Base-by-base conservation (phyloP, 2,113 vertebrate genomes). In the Bubo scandiacus region DNA sequence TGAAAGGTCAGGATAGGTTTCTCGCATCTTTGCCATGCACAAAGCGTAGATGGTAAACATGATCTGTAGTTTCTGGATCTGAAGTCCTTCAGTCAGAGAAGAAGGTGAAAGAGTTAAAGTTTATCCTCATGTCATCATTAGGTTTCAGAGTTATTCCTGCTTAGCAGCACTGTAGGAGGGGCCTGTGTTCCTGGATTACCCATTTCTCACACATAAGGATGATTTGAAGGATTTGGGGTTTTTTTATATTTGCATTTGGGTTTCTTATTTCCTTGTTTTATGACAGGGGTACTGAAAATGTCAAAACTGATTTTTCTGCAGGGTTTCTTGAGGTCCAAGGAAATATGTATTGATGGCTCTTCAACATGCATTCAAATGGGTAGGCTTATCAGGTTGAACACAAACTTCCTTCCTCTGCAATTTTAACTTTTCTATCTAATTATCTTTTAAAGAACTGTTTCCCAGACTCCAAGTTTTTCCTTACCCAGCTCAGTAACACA, bases 341-440 rank as follows among this genome's bases (percentile, higher is more conserved):
- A 22, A 63, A n/a, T 59, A 38, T 19, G 36, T 83, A 66, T 68
- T 71, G 73, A 58, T 70, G 42, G 25, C 30, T 74, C 70, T 67
- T 88, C 70, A 59, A 36, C 15, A 62, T 81, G n/a, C 4, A 57
- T 72, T 75, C 86, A 59, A 88, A 45, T 25, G n/a, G 32, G 43
- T 67, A 36, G 63, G 19, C 43, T 96, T 88, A 91, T 49, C 43
- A 65, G 38, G 52, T 89, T 91, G 84, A 92, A 91, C 66, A 80
- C 55, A 81, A 84, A 81, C 58, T 92, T 97, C 58, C 82, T 86
- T 94, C 59, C 51, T 78, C 77, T 10, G 2, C 25, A 92, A 55
- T 12, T 6, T 73, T 95, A 91, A 84, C 45, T 88, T 93, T 57
- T 16, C 40, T 90, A 51, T 73, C 77, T 92, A 94, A 92, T 96